Conservation (phyloP, 1,140 invertebrate species). For the Aphelinus certus region DNA sequence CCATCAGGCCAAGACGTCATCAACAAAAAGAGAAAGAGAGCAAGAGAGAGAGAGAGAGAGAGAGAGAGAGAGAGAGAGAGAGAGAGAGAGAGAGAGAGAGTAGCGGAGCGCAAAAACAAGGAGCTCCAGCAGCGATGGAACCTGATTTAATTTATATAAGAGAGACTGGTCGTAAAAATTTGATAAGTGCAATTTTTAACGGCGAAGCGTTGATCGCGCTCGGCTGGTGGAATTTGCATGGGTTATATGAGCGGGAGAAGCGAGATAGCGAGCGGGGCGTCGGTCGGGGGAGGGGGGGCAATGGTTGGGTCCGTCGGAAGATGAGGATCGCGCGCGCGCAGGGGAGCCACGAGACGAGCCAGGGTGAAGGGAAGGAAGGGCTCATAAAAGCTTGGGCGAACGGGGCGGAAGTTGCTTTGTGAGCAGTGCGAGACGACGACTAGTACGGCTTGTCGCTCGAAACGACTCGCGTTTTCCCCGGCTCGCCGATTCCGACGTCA, state of each 20-base stretch:
- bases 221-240: constrained; percentile 50
- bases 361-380: constrained; percentile 45
- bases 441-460: no score
- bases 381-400: constrained; percentile 22
- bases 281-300: not conserved
- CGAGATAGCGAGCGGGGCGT: not conserved
- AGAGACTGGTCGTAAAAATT: constrained; percentile 36
- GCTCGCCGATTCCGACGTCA: constrained; percentile 3
- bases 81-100: constrained; percentile 8
- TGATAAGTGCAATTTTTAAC: constrained; percentile 41
- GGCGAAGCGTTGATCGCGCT: constrained; percentile 30
- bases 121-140: constrained; percentile 27
- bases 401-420: constrained; percentile 44
- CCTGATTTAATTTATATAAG: constrained; percentile 43
- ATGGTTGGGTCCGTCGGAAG: not conserved
- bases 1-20: not conserved
- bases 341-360: constrained; percentile 42
- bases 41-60: constrained; percentile 6
- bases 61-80: not conserved
- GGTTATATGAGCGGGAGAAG: constrained; percentile 37
- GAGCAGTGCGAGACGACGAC: constrained; percentile 40
- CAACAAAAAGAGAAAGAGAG: not conserved
- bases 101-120: constrained; percentile 4
- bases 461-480: no score
- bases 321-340: constrained; percentile 3